Evolutionary conservation across 2,113 vertebrate species (phyloP).

Genomic region (Cnemophilus loriae): DNA sequence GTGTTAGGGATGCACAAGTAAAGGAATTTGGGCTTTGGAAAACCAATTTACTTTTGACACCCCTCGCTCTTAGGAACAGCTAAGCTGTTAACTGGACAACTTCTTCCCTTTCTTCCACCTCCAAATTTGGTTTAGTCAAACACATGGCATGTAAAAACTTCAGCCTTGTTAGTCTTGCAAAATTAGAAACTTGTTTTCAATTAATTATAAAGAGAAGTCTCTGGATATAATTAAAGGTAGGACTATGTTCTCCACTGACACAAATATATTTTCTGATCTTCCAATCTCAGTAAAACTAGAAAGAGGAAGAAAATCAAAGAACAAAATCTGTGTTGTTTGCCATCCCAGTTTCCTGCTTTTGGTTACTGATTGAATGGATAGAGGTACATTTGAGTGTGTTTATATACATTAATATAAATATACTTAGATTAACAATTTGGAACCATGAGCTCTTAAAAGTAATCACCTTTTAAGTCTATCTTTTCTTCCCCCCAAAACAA

Average conservation of each 20-base stretch:
- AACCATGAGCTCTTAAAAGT: neutral
- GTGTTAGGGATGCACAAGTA: neutral
- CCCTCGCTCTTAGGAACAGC: neutral
- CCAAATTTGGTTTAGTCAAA: neutral
- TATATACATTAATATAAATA: neutral
- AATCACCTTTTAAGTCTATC: neutral
- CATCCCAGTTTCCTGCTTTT: neutral
- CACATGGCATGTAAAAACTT: neutral
- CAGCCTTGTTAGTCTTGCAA: neutral
- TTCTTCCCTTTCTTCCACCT: neutral
- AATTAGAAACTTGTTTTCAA: neutral
- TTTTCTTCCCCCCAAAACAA: neutral
- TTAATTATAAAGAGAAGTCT: neutral
- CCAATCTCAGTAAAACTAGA: neutral
- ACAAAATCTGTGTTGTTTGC: neutral
- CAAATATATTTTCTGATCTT: neutral
- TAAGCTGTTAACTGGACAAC: neutral
- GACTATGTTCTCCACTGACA: neutral
- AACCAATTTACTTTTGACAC: neutral
- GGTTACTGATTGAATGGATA: neutral
- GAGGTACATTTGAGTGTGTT: neutral
- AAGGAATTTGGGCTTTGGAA: neutral
- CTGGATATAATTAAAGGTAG: neutral
- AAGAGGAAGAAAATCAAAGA: neutral
- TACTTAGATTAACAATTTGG: neutral